Base-by-base conservation (phyloP, 2,113 vertebrate genomes). In the Sylvia atricapilla region DNA sequence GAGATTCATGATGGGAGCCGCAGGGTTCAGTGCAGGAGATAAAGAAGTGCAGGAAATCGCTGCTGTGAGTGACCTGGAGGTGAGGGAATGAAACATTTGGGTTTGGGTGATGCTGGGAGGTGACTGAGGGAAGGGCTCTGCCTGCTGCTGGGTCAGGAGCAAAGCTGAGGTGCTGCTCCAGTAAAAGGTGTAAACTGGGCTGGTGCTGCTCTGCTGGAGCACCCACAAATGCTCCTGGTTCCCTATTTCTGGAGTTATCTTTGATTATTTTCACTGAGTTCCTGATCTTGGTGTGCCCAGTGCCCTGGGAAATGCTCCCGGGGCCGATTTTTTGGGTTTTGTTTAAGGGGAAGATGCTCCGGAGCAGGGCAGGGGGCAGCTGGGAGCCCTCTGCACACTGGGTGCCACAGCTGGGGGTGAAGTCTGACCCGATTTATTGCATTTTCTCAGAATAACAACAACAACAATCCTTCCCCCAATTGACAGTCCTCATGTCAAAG, bases 361-460 rank as follows among this genome's bases (percentile, higher is more conserved):
- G 70, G 25, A 64, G 37, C 4, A 3, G 30, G 30, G 31, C 59
- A 49, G 55, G 50, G 72, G 55, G 58, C 30, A 52, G 0, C 59
- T 7, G 73, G 53, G 78, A 23, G 43, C 33, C 68, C 47, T 55
- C 20, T 27, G 60, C 44, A 4, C 4, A 0, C n/a, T 17, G 67
- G 73, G 56, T 75, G 69, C 59, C 85, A 50, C 60, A 50, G 56
- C 56, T 35, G 81, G 21, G 21, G 24, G 0, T 41, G 43, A 89
- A 84, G 46, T 49, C 87, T 70, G 70, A 66, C 81, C 89, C 58
- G 60, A 79, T 93, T 93, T 37, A 94, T 95, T 96, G 87, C 59
- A 94, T 93, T 96, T 94, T 50, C 89, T 89, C 89, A 25, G 62
- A 82, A 87, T 92, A 75, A 97, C 23, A 83, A 94, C 89, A 94